Evolutionary conservation across 2,797 vertebrate species (phyloP).

Genomic region (Hipposideros larvatus): DNA sequence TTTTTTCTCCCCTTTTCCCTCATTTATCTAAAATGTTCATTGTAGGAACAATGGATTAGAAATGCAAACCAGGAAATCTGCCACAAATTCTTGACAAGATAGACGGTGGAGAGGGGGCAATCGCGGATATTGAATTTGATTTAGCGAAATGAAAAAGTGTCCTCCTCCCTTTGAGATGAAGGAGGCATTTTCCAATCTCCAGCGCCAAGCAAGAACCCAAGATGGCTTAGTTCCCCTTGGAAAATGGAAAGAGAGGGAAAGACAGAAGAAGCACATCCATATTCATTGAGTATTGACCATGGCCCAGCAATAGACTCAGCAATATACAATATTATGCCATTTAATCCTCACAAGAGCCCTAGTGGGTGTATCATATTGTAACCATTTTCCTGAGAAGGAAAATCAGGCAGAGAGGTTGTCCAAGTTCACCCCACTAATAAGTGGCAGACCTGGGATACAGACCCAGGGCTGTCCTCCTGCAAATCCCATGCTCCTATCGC

Average conservation of each 20-base stretch:
- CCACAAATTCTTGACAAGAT: conserved; percentile 23
- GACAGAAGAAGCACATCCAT: not conserved
- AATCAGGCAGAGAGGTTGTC: not conserved
- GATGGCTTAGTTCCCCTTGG: not conserved
- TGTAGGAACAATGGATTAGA: conserved; percentile 53
- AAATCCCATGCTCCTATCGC: not conserved
- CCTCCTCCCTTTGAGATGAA: not conserved
- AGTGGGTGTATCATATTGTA: not conserved
- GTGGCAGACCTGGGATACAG: not conserved
- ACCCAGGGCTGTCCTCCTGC: not conserved
- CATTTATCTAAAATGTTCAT: conserved; percentile 62
- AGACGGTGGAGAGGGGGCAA: not conserved
- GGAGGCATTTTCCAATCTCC: not conserved
- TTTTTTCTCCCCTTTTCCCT: not conserved
- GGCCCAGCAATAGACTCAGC: not conserved
- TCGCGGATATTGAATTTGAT: not conserved
- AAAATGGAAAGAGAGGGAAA: not conserved
- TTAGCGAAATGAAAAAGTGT: not conserved
- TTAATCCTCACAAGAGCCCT: not conserved
- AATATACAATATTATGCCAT: not conserved
- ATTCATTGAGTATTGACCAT: not conserved
- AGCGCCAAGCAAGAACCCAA: not conserved
- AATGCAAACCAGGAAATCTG: conserved; percentile 59
- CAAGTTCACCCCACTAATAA: not conserved
- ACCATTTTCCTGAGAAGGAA: not conserved